Conservation (phyloP, 2,888 invertebrate genomes). For the Eucera pruinosa region DNA sequence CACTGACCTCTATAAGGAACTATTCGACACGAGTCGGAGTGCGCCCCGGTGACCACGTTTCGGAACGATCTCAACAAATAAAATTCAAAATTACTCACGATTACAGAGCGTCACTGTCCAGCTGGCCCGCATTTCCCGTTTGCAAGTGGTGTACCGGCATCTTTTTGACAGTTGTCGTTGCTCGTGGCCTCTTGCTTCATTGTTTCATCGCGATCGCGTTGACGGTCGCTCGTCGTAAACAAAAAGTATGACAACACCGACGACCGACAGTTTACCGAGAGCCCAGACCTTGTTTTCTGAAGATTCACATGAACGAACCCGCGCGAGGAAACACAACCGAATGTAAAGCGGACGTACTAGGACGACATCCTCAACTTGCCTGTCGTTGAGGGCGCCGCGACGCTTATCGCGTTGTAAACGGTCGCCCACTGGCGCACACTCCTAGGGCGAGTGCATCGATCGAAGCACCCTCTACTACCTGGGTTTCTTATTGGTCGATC, state of each 20-base stretch:
- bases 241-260: slow-evolving; percentile 12
- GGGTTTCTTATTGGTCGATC: slow-evolving; percentile 54
- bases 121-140: slow-evolving; percentile 46
- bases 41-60: not conserved
- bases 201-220: slow-evolving; percentile 43
- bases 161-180: slow-evolving; percentile 52
- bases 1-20: slow-evolving; percentile 34
- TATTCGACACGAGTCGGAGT: not conserved
- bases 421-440: slow-evolving; percentile 60
- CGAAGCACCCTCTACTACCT: slow-evolving; percentile 71
- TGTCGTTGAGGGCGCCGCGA: slow-evolving; percentile 44
- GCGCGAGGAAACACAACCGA: slow-evolving; percentile 11
- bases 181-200: slow-evolving; percentile 41
- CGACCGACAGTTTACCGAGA: not conserved
- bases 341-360: slow-evolving; percentile 21
- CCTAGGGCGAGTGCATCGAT: slow-evolving; percentile 65
- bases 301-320: not conserved
- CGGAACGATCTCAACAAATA: not conserved
- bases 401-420: slow-evolving; percentile 60
- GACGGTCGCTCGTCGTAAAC: slow-evolving; percentile 17
- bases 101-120: slow-evolving; percentile 52
- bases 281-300: not conserved
- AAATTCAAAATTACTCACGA: slow-evolving; percentile 54
- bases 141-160: slow-evolving; percentile 60
- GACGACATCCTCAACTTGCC: slow-evolving; percentile 34